These are phyloP conservation scores for Ceratoteleas bidentatus DNA, from an alignment of 1,140 invertebrate species.

Conservation along the genomic window DNA sequence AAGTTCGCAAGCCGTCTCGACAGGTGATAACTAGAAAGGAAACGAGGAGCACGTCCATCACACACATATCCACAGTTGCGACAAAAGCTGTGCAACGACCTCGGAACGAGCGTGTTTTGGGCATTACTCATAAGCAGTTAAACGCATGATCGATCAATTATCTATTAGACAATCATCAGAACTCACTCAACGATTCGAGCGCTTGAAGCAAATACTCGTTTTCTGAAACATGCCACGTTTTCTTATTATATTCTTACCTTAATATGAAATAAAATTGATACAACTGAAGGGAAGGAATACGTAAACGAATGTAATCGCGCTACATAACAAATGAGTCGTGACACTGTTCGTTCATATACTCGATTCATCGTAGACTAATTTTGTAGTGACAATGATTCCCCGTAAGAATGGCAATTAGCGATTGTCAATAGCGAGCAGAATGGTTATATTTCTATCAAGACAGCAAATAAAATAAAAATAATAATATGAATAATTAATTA, in stretches of 20 bases:
- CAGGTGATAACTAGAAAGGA: constrained; percentile 11
- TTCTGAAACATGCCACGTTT: constrained; percentile 14
- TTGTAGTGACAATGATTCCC: constrained; percentile 34
- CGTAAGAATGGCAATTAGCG: constrained; percentile 50
- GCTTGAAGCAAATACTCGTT: background rate
- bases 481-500: constrained; percentile 27
- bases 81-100: constrained; percentile 7
- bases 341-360: constrained; percentile 30
- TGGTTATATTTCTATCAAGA: constrained; percentile 60
- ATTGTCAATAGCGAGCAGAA: constrained; percentile 54
- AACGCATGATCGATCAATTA: background rate
- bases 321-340: constrained; percentile 14
- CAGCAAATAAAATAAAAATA: constrained; percentile 46
- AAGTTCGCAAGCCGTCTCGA: background rate
- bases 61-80: constrained; percentile 44
- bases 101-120: constrained; percentile 3
- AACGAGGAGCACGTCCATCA: constrained; percentile 37
- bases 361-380: constrained; percentile 43
- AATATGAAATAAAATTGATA: background rate
- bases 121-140: background rate
- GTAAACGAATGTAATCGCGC: constrained; percentile 17
- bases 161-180: too few relatives aligned
- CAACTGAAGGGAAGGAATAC: background rate
- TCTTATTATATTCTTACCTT: constrained; percentile 13
- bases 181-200: background rate